Percentiles rank a stretch among this genome's conserved stretches.
These are phyloP conservation scores for Tiliqua scincoides DNA, from an alignment of 2,113 vertebrate species.

Conservation along the genomic window DNA sequence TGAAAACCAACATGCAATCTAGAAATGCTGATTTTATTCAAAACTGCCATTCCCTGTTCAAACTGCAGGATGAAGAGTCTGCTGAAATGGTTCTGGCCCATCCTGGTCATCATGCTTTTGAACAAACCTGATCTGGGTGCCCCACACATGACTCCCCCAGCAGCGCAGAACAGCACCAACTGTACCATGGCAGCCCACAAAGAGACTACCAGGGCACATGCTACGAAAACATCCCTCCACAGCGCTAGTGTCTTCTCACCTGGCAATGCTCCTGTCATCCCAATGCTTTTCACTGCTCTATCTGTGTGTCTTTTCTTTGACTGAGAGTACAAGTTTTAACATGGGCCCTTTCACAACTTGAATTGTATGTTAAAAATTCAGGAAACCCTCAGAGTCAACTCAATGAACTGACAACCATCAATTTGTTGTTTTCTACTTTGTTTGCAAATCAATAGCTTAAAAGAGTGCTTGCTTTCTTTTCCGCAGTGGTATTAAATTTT, in stretches of 20 bases:
- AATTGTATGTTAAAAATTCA: background rate
- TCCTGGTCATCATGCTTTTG: background rate
- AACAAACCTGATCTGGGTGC: background rate
- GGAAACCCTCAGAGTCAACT: background rate
- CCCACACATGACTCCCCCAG: background rate
- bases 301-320: background rate
- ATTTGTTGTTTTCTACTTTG: background rate
- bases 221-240: accelerated
- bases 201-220: too few relatives aligned
- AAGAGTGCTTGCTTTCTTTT: background rate
- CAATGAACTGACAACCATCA: background rate
- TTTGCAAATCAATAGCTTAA: background rate
- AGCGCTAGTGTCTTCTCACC: accelerated
- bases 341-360: background rate
- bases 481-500: background rate
- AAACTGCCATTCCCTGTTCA: background rate
- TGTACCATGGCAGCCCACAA: too few relatives aligned
- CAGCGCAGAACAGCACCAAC: background rate
- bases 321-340: background rate
- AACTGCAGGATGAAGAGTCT: constrained; percentile 12
- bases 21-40: too few relatives aligned
- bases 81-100: background rate
- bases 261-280: background rate
- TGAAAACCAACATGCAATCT: background rate
- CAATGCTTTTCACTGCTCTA: accelerated